These are phyloP conservation scores for Ciconia maguari DNA, from an alignment of 2,113 vertebrate genomes.

Conservation along the genomic window DNA sequence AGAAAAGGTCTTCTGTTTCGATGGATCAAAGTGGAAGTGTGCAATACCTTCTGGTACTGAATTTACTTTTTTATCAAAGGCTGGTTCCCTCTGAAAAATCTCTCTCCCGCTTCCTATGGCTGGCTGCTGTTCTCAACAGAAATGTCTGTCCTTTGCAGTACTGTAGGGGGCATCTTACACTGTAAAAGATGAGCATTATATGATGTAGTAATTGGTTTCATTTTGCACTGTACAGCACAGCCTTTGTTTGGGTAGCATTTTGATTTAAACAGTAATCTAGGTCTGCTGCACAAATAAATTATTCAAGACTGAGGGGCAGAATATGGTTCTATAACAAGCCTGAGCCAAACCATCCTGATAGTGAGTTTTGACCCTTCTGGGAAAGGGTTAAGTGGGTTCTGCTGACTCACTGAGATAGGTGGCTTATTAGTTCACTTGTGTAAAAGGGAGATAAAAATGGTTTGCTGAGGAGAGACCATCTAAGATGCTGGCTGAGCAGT, in stretches of 20 bases:
- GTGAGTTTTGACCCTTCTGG: constrained; percentile 53
- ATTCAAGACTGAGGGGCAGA: constrained; percentile 51
- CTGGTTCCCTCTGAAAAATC: constrained; percentile 9
- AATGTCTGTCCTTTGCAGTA: background rate
- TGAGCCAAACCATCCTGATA: constrained; percentile 37
- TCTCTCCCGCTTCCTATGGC: background rate
- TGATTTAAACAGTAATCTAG: constrained; percentile 67
- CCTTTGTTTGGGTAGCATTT: constrained; percentile 65
- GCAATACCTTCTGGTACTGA: background rate
- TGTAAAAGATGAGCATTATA: constrained; percentile 37
- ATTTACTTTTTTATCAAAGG: constrained; percentile 10
- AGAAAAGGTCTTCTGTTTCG: background rate
- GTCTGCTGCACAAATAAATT: constrained; percentile 56
- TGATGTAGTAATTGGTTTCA: constrained; percentile 61
- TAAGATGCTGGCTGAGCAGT: constrained; percentile 54
- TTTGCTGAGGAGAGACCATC: constrained; percentile 54
- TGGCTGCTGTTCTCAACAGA: background rate
- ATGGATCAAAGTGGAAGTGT: background rate
- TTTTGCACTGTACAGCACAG: constrained; percentile 45
- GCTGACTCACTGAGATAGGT: constrained; percentile 67
- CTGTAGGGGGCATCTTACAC: constrained; percentile 58
- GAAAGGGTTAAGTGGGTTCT: constrained; percentile 71
- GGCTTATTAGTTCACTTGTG: constrained; percentile 64
- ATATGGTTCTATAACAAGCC: constrained; percentile 39
- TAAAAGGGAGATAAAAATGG: constrained; percentile 63